phyloP scores from a whole-genome alignment of 2,888 invertebrate genomes.

The Lasioglossum leucozonium region DNA sequence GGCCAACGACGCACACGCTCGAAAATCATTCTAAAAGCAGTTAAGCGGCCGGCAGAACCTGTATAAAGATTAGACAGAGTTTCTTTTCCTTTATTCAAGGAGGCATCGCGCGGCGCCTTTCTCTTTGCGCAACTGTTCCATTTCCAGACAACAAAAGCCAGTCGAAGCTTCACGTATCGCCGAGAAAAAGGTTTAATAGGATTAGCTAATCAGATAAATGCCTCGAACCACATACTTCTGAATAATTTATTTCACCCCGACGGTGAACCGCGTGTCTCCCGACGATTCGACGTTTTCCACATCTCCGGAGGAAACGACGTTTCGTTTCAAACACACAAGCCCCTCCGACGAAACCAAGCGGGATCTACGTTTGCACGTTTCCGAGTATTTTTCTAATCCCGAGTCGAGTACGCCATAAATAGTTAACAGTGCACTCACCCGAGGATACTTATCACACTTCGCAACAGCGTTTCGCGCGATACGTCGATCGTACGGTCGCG shows the following conservation, averaged over 20 bases:
- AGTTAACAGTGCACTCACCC: constrained; percentile 17
- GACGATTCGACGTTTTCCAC: not conserved
- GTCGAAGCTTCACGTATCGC: constrained; percentile 61
- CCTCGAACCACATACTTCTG: constrained; percentile 49
- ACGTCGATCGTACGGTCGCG: constrained; percentile 45
- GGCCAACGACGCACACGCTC: constrained; percentile 5
- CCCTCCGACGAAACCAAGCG: too few species aligned
- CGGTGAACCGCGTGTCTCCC: constrained; percentile 22
- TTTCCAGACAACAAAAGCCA: constrained; percentile 67
- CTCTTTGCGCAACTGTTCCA: constrained; percentile 67
- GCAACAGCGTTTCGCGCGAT: constrained; percentile 38
- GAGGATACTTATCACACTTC: constrained; percentile 40
- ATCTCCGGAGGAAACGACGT: not conserved
- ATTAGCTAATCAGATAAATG: constrained; percentile 58
- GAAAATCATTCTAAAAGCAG: constrained; percentile 54
- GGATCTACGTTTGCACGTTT: not conserved
- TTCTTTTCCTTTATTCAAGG: constrained; percentile 66
- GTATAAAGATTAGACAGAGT: constrained; percentile 64
- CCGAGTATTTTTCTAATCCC: not conserved
- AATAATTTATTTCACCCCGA: constrained; percentile 55
- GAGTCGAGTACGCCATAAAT: constrained; percentile 30
- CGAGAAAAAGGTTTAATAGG: constrained; percentile 58
- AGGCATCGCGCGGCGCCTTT: constrained; percentile 66
- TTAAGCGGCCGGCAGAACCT: constrained; percentile 45
- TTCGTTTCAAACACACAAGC: not conserved